phyloP scores from a whole-genome alignment of 2,888 invertebrate species.

The Brachynemurus nebulosus region DNA sequence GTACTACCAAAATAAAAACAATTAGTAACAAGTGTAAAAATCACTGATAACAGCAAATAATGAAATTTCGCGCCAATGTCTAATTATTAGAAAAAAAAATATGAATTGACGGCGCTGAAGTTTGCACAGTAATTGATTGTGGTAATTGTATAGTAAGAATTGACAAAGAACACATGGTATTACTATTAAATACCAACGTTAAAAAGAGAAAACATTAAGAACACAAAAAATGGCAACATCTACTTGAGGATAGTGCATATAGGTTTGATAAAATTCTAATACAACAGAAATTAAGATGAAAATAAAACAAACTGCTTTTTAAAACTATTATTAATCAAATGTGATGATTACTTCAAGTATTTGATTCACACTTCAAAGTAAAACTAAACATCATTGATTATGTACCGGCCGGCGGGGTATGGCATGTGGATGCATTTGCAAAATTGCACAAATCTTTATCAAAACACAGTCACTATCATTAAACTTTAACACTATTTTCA shows the following conservation, averaged over 20 bases:
- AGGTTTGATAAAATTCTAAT: background rate
- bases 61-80: too few relatives aligned
- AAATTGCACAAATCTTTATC: background rate
- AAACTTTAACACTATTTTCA: background rate
- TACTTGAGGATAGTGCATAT: too few relatives aligned
- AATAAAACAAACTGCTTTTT: background rate
- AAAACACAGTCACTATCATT: background rate
- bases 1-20: too few relatives aligned
- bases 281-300: background rate
- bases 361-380: background rate
- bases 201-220: background rate
- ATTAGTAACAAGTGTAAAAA: too few relatives aligned
- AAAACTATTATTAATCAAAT: background rate
- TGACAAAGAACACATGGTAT: too few relatives aligned
- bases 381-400: slow-evolving; percentile 1
- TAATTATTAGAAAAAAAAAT: too few relatives aligned
- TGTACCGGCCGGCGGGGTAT: slow-evolving; percentile 9
- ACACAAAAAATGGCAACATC: slow-evolving; percentile 2
- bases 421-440: background rate
- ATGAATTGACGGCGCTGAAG: too few relatives aligned
- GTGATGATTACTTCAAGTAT: background rate
- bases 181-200: background rate
- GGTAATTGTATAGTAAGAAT: too few relatives aligned
- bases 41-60: too few relatives aligned
- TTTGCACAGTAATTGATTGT: too few relatives aligned